Conservation (phyloP, 2,888 invertebrate genomes). For the Drosophila sordidula region DNA sequence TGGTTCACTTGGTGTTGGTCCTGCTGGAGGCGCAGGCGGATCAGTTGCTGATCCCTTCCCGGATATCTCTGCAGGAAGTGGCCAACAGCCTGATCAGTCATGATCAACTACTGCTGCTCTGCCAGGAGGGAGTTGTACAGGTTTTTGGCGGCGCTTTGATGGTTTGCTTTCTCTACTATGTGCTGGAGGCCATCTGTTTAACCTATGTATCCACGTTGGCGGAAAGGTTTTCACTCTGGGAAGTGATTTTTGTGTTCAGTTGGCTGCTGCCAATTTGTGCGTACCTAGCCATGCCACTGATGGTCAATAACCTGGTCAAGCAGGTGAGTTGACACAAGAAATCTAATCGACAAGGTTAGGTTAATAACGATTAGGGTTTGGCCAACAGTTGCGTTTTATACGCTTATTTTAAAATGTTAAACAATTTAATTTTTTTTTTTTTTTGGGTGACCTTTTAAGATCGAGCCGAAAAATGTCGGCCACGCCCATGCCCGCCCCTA, state of each 20-base stretch:
- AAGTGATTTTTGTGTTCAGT: background rate
- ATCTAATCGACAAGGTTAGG: too few species aligned
- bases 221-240: background rate
- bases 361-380: too few species aligned
- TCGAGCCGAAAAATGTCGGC: too few species aligned
- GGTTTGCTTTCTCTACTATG: slow-evolving; percentile 1
- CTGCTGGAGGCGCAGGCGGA: slow-evolving; percentile 22
- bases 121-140: background rate
- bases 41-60: background rate
- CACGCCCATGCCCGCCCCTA: too few species aligned
- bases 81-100: background rate
- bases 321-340: slow-evolving; percentile 18
- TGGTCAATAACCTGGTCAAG: slow-evolving; percentile 2
- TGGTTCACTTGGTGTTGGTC: slow-evolving; percentile 15
- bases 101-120: slow-evolving; percentile 1
- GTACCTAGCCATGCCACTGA: slow-evolving; percentile 20
- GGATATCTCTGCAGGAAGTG: background rate
- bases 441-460: too few species aligned
- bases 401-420: too few species aligned
- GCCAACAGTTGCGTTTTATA: too few species aligned
- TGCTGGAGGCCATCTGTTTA: slow-evolving; percentile 4
- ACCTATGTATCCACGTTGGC: slow-evolving; percentile 7
- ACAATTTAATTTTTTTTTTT: too few species aligned
- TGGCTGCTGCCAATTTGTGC: slow-evolving; percentile 11
- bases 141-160: slow-evolving; percentile 12